Conservation (phyloP, 2,113 vertebrate species). For the Neomonachus schauinslandi region DNA sequence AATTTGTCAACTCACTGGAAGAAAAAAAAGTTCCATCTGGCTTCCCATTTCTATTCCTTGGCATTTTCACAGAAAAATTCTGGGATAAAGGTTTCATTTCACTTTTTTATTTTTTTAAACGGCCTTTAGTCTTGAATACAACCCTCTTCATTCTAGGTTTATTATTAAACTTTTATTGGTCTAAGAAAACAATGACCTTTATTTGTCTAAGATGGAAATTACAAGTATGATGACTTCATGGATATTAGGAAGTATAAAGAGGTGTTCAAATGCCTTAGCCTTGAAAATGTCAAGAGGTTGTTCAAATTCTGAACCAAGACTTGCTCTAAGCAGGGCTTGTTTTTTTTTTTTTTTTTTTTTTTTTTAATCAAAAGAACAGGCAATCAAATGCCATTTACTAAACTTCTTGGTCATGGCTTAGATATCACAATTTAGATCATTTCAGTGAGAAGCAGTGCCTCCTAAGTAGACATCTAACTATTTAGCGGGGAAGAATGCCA, state of each 20-base stretch:
- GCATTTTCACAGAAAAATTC: constrained; percentile 23
- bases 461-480: neutral
- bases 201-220: constrained; percentile 20
- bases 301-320: constrained; percentile 23
- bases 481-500: neutral
- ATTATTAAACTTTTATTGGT: constrained; percentile 42
- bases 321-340: neutral
- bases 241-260: neutral
- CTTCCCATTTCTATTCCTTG: constrained; percentile 41
- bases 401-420: neutral
- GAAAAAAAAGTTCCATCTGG: constrained; percentile 24
- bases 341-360: neutral
- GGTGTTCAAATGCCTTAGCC: neutral
- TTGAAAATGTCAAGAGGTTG: constrained; percentile 42
- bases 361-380: neutral
- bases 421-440: neutral
- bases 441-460: neutral
- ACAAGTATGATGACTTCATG: neutral
- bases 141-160: constrained; percentile 11
- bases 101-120: neutral
- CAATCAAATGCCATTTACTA: constrained; percentile 28
- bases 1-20: constrained; percentile 41
- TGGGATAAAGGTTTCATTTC: neutral
- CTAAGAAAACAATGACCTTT: constrained; percentile 48
- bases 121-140: neutral